Evolutionary conservation across 2,113 vertebrate genomes (phyloP), one percentile per base, ranked within the genome.

Genomic region (Aspidoscelis tigris): DNA sequence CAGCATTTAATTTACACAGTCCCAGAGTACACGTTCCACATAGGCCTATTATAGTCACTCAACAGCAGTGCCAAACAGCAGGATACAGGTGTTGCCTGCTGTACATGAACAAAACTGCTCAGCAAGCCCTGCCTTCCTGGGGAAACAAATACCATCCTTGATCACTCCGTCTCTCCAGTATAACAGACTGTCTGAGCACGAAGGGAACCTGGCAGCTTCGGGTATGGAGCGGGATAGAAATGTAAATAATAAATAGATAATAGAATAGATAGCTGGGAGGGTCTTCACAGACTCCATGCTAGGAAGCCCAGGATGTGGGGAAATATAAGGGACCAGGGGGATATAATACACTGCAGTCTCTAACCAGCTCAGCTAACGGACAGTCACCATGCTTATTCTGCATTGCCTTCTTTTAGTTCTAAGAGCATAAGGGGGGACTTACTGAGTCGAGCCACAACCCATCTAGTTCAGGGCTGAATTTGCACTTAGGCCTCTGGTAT

Each of bases 51-150:
- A 20, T 47, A 84, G 75, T 71, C 66, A 85, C 58, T 21, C 12
- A 50, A 61, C 18, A 84, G 68, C 69, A 79, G 20, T 79, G 69
- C 69, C 50, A 73, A 18, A 73, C 9, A 80, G 76, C 53, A n/a
- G 50, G 77, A 66, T 53, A 44, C 47, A 84, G 74, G 75, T 74
- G 14, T n/a, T 66, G 77, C 83, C 55, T 66, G 47, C 70, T 80
- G 77, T 66, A 80, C 71, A 61, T 47, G 47, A 61, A 80, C 41
- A 53, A 44, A 77, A 85, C 50, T 80, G 81, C 64, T 80, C 65
- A 84, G 9, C 81, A 26, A 70, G 41, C 53, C 33, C 43, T 75
- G 24, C 3, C 65, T 11, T 68, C 7, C 0, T 72, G 58, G 78
- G 80, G 70, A 80, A 74, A 78, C 0, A 2, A 11, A 16, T 20